Evolutionary conservation across 2,113 vertebrate species (phyloP).

Genomic region (Synodontis membranacea): DNA sequence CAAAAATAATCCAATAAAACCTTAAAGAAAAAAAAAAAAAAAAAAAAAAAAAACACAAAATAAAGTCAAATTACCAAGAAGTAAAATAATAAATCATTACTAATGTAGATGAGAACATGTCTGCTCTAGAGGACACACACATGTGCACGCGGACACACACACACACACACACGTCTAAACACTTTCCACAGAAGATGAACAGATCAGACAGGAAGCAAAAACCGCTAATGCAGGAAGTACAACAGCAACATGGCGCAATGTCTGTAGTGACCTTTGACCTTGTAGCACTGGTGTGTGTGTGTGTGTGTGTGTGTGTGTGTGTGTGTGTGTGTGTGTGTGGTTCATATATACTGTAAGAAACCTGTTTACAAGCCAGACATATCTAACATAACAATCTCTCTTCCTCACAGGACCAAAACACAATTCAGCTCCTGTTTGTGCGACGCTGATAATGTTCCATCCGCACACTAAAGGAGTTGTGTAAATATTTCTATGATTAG

Average conservation of each 20-base stretch:
- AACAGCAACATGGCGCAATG: too few species aligned
- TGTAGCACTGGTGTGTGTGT: neutral
- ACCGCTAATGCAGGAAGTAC: neutral
- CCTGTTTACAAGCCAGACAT: neutral
- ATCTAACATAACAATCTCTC: neutral
- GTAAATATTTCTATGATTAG: constrained; percentile 15
- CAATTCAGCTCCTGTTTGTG: neutral
- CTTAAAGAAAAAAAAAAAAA: neutral
- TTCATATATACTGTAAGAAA: neutral
- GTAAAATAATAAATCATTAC: neutral
- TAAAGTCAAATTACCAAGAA: neutral
- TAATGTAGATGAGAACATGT: neutral
- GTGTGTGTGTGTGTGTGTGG: neutral
- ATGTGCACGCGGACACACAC: neutral
- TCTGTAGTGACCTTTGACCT: neutral
- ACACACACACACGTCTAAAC: neutral
- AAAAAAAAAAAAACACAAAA: neutral
- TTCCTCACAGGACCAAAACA: neutral
- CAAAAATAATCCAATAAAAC: constrained; percentile 20
- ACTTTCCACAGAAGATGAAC: neutral
- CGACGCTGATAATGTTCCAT: neutral
- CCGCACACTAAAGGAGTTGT: neutral
- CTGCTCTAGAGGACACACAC: neutral
- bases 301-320: neutral
- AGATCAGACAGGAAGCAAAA: neutral